Evolutionary conservation across 2,888 invertebrate genomes (phyloP), one percentile per base, ranked within the genome.

Genomic region (Atrina japonica): DNA sequence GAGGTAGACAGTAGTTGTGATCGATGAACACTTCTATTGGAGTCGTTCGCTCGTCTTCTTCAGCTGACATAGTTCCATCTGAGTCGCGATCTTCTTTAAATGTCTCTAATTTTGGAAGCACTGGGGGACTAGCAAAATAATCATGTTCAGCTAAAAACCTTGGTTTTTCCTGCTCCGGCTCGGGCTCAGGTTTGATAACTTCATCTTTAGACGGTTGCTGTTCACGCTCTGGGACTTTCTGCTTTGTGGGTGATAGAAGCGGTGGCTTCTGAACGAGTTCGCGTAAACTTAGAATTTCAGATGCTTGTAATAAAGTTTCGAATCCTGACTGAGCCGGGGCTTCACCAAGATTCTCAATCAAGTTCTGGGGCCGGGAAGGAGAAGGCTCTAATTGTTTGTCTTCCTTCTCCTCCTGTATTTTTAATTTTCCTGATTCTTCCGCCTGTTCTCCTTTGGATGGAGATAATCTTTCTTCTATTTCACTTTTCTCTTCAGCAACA

Each of bases 131-230:
- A 2, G 84, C 84, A 70, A 86, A 88, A 75, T 89, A 89, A 60
- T 88, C 88, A 80, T 89, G 89, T 67, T 89, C 89, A 0, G 85
- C 83, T 23, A 86, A 82, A 56, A 80, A 82, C 52, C 78, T 75
- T 25, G 80, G 80, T 49, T 76, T 74, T 45, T 77, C 73, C 50
- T 78, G 77, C 18, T 78, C 73, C 41, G 30, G 60, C 78, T 78
- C 73, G 9, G 41, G 30, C 18, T 66, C 75, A 41, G 76, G 75
- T 45, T 76, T 68, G 29, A 63, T 52, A 14, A 70, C 68, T n/a
- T 69, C 63, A 0, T 64, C 56, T 7, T 27, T 29, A 30, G 50
- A 40, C 3, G 40, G 45, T 59, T 9, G 27, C 18, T 52, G 35
- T 21, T 73, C 60, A 30, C 53, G 47, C 25, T 55, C 45, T 11